phyloP scores from a whole-genome alignment of 1,140 invertebrate genomes.

The Drosophila triauraria region DNA sequence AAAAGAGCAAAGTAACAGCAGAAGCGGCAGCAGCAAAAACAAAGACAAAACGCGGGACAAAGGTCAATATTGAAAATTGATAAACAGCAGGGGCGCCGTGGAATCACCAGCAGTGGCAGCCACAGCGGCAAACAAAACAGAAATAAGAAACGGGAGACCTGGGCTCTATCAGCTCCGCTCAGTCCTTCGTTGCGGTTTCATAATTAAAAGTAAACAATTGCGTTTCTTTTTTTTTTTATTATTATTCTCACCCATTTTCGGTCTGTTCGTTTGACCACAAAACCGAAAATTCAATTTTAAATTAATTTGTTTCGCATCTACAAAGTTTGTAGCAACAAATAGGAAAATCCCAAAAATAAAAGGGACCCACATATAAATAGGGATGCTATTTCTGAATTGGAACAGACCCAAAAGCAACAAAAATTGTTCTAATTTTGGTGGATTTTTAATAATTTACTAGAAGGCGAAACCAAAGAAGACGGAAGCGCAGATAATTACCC shows the following conservation, averaged over 20 bases:
- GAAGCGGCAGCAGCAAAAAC: constrained; percentile 19
- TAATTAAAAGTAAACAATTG: constrained; percentile 79
- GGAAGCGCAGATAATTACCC: constrained; percentile 5
- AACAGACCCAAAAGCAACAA: constrained; percentile 14
- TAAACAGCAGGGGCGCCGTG: constrained; percentile 63
- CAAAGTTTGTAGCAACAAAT: constrained; percentile 35
- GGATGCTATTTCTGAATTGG: constrained; percentile 59
- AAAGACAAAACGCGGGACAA: constrained; percentile 64
- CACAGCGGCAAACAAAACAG: constrained; percentile 30
- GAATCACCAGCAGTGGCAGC: constrained; percentile 24
- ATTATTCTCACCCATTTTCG: constrained; percentile 1
- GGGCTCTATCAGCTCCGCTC: constrained; percentile 53
- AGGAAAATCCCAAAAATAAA: constrained; percentile 39
- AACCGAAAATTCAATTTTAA: constrained; percentile 67
- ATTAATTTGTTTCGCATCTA: constrained; percentile 59
- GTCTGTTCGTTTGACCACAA: constrained; percentile 21
- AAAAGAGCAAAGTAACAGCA: constrained; percentile 43
- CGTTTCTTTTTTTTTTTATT: constrained; percentile 21
- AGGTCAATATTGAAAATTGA: constrained; percentile 83
- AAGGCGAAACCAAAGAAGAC: background rate
- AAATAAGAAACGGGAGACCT: constrained; percentile 46
- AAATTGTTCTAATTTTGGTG: constrained; percentile 21
- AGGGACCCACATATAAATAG: constrained; percentile 64
- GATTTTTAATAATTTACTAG: constrained; percentile 19
- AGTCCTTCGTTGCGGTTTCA: constrained; percentile 63